Percentiles rank a stretch among this genome's conserved stretches.
phyloP scores from a whole-genome alignment of 2,113 vertebrate genomes.

The Sclerurus mexicanus region DNA sequence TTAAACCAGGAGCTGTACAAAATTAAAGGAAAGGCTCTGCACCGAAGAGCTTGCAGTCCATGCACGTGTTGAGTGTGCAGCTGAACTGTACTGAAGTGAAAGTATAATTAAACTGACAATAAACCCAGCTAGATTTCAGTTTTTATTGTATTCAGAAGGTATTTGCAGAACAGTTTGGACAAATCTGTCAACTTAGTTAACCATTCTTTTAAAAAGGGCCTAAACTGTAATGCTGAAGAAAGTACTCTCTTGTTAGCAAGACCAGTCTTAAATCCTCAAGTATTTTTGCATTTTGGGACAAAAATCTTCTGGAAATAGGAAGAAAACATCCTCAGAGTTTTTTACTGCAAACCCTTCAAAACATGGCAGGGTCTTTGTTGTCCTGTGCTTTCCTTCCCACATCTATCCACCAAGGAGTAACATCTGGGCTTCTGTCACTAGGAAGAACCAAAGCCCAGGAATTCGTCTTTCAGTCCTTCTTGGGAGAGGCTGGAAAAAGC shows the following conservation, averaged over 20 bases:
- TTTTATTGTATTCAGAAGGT: neutral
- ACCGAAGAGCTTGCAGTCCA: neutral
- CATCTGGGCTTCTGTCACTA: neutral
- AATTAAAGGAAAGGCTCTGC: neutral
- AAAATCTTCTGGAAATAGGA: neutral
- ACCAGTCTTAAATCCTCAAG: neutral
- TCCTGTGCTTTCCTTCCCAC: neutral
- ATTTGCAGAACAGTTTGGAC: neutral
- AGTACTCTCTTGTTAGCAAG: neutral
- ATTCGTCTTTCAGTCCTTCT: neutral
- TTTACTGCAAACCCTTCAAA: neutral
- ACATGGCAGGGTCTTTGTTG: neutral
- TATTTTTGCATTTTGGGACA: neutral
- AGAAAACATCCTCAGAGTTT: neutral
- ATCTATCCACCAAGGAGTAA: neutral
- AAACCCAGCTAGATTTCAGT: neutral
- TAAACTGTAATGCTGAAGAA: neutral
- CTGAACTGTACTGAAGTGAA: neutral
- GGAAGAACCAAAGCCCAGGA: neutral
- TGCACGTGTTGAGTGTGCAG: neutral
- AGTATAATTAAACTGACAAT: conserved; percentile 30
- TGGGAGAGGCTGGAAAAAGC: neutral
- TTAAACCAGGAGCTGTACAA: neutral
- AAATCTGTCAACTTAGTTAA: neutral
- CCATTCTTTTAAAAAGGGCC: neutral